Percentiles rank a stretch among this genome's conserved stretches.
These are phyloP conservation scores for Chauna torquata DNA, from an alignment of 2,113 vertebrate species.

Conservation along the genomic window DNA sequence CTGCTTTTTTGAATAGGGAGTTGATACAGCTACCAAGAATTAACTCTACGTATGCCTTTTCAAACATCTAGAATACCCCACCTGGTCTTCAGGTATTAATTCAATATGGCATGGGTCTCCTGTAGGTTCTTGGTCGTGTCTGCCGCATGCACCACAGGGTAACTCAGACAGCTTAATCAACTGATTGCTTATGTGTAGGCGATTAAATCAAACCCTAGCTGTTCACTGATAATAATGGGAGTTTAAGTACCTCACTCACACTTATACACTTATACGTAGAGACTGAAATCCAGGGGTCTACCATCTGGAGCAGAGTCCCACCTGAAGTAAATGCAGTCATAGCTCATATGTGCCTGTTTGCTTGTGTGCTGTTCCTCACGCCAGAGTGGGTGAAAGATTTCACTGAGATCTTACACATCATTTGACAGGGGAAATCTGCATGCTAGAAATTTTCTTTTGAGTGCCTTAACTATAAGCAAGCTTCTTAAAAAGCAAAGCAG, in stretches of 20 bases:
- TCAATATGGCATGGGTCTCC: background rate
- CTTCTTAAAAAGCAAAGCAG: background rate
- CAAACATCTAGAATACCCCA: background rate
- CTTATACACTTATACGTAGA: background rate
- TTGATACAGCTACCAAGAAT: background rate
- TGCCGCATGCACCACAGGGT: background rate
- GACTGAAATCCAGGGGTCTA: background rate
- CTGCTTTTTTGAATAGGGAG: background rate
- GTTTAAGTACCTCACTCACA: background rate
- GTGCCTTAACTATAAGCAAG: background rate
- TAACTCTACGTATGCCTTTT: background rate
- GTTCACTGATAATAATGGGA: background rate
- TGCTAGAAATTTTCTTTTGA: background rate
- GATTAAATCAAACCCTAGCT: background rate
- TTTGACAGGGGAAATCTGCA: background rate
- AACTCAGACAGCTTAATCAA: background rate
- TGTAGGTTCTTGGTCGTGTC: background rate
- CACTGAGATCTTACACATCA: background rate
- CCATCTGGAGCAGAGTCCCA: background rate
- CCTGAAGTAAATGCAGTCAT: background rate
- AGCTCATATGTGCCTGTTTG: background rate
- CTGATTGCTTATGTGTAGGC: background rate
- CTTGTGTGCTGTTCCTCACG: background rate
- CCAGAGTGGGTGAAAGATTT: background rate
- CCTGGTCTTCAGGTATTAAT: background rate